These are phyloP conservation scores for Entosphenus tridentatus DNA, from an alignment of 2,113 vertebrate species.

Conservation along the genomic window DNA sequence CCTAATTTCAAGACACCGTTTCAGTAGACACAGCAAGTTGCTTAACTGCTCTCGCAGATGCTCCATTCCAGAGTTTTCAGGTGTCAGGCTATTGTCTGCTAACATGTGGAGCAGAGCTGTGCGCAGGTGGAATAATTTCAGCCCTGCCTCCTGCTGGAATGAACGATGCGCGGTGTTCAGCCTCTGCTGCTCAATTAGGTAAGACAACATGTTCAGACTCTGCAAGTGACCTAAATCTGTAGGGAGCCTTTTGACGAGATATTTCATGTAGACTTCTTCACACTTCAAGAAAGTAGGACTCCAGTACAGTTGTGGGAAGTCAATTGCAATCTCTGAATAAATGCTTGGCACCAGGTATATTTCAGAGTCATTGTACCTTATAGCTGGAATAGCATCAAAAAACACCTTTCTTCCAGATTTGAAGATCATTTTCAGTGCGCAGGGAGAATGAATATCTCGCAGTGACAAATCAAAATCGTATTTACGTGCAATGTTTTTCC, in stretches of 20 bases:
- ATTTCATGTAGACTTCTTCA: background rate
- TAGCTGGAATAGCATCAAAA: background rate
- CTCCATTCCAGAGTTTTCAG: too few relatives aligned
- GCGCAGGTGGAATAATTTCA: too few relatives aligned
- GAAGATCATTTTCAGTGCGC: background rate
- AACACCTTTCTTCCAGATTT: conserved; percentile 1
- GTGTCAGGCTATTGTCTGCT: too few relatives aligned
- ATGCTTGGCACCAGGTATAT: conserved; percentile 1
- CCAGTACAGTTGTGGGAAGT: background rate
- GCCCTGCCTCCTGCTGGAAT: too few relatives aligned
- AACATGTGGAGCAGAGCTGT: too few relatives aligned
- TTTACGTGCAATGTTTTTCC: background rate
- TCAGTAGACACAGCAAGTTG: too few relatives aligned
- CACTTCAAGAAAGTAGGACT: background rate
- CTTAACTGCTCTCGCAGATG: too few relatives aligned
- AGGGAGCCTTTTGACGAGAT: background rate
- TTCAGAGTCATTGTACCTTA: background rate
- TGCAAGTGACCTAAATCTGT: background rate
- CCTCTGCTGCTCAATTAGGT: background rate
- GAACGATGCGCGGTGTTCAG: background rate
- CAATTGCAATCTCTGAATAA: background rate
- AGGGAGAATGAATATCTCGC: background rate
- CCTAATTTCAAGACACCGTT: too few relatives aligned
- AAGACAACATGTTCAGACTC: background rate
- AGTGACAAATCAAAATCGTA: background rate